Base-by-base conservation (phyloP, 2,888 invertebrate species). In the Agrochola circellaris region DNA sequence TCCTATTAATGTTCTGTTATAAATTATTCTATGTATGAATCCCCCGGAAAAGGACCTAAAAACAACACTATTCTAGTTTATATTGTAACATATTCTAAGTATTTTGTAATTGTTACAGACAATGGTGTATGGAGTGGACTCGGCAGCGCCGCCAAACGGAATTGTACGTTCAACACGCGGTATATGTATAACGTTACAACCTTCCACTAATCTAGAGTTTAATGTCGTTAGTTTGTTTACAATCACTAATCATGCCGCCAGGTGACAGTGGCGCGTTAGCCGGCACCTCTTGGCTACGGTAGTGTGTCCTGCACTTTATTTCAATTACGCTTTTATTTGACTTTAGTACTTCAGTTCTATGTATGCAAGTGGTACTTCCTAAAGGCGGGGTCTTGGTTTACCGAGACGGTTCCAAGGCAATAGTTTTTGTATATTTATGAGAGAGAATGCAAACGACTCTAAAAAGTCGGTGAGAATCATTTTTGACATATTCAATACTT, bases 151-250 rank as follows among this genome's bases (percentile, higher is more conserved):
- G 87, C 83, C 76, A 78, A 77, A 75, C 73, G 87, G 80, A 87
- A 87, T 87, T 87, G 77, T 87, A 77, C 77, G 84, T 85, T 75
- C 73, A 77, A 60, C 71, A 58, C 51, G 77, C 77, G 87, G 85
- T 83, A 83, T 73, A n/a, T n/a, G n/a, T n/a, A 70, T 62, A 85
- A 77, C 70, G 72, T 79, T 73, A 80, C 82, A 69, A 84, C 77
- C 87, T 87, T 87, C 86, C 86, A 83, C 75, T 87, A 81, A 78
- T 69, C 38, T 87, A 87, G 85, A 74, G 23, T 83, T 73, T 68
- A 82, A 72, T 76, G 45, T 83, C 69, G 83, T 79, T 70, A 62
- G 68, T 83, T 81, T 86, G 73, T 77, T 85, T 81, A 64, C 61
- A 66, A 75, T 74, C 65, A 75, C 73, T 85, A 71, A 79, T 71